Evolutionary conservation across 2,113 vertebrate species (phyloP), one percentile per base, ranked within the genome.

Genomic region (Lathamus discolor): DNA sequence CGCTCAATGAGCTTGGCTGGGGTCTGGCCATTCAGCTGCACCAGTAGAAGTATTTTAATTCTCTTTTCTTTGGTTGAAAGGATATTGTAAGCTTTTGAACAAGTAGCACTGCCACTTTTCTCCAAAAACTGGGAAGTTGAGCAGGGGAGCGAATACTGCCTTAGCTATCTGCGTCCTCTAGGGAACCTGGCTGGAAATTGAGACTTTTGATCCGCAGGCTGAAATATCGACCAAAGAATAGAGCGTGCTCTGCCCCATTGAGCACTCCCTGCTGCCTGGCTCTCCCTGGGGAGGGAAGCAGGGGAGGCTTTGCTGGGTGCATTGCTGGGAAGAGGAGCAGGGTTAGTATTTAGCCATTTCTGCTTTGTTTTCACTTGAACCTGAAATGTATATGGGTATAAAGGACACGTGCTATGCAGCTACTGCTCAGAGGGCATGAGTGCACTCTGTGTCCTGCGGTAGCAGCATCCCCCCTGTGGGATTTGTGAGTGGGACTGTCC

Each of bases 101-200:
- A 59, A 79, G 31, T 17, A 27, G 31, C 9, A 31, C 43, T 13
- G 14, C 24, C 48, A n/a, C 0, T 4, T 61, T 67, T 49, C 61
- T 63, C 35, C 1, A 39, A 48, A 78, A 84, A 49, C 41, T 12
- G 11, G 35, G 13, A 83, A 68, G 24, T 4, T 64, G 37, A 72
- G 57, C 31, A 8, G 6, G 31, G 41, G 24, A 85, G 64, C 51
- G 84, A 77, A 28, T 17, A 8, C 35, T 23, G 29, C 48, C 22
- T 59, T 17, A 14, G 12, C 15, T 62, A 25, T 9, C 27, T 3
- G 11, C 0, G 2, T 61, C n/a, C 39, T 35, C 2, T 13, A 18
- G 24, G 24, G 43, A 67, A 57, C 16, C 39, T 33, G 61, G 48
- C 18, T 84, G 62, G 69, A 63, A 70, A 39, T 4, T 0, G 61